Base-by-base conservation (phyloP, 1,140 invertebrate genomes). In the Yoshiicerus persimilis region DNA sequence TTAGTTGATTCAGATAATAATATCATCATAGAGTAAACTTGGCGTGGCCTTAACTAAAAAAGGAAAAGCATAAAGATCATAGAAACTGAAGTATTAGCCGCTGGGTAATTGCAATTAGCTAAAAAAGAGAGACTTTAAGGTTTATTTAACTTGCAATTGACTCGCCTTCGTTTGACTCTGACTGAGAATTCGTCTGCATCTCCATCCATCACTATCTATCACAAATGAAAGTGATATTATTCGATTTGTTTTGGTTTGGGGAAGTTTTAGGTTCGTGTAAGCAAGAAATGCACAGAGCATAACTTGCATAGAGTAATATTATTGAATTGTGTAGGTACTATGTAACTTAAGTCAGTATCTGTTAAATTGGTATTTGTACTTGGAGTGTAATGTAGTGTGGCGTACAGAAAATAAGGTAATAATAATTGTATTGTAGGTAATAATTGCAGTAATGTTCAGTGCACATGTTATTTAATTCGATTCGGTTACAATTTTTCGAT, bases 191-290 rank as follows among this genome's bases (percentile, higher is more conserved):
- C 64, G 11, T 70, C 64, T 13, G 25, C 64, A 27, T 30, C 25
- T 70, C 10, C 64, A 25, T 30, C 25, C 27, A 70, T 77, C 30
- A 27, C 30, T 77, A 77, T 77, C 70, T 77, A 77, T 77, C 70
- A 36, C 11, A n/a, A 77, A 77, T 34, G 70, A 77, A 77, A 77
- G 70, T 77, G 70, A 77, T 77, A 77, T 77, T 77, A 77, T 77
- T 77, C 16, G 70, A 77, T 77, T 77, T 36, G 30, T 27, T 75
- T 75, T 75, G 16, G 70, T 77, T 34, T 36, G 30, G 30, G 30
- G 27, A n/a, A 77, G 70, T 36, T 70, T 70, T 13, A 30, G 25
- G 64, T 70, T 25, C 11, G 25, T 30, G 27, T 30, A 70, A 23
- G 64, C 27, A 77, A 36, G 27, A 36, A 36, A 77, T 77, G 30